Percentiles rank a stretch among this genome's conserved stretches.
Conservation (phyloP, 2,888 invertebrate genomes). For the Hetaerina titia region DNA sequence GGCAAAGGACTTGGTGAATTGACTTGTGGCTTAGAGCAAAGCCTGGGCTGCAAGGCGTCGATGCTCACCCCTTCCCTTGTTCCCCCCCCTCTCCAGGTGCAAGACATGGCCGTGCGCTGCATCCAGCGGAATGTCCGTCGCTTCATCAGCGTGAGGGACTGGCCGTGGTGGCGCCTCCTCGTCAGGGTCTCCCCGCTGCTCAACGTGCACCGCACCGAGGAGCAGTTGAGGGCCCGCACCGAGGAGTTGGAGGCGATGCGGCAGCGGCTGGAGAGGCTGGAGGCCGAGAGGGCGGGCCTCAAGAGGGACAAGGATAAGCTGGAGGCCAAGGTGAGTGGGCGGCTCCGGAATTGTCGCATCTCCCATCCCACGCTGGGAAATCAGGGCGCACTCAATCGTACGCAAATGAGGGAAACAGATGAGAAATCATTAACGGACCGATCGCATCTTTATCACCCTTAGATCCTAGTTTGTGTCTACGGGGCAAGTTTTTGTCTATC, state of each 20-base stretch:
- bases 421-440: too few relatives aligned
- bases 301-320: constrained; percentile 94
- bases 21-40: too few relatives aligned
- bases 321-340: constrained; percentile 90
- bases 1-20: too few relatives aligned
- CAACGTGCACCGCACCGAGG: constrained; percentile 96
- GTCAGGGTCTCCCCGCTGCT: constrained; percentile 94
- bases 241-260: constrained; percentile 92
- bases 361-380: too few relatives aligned
- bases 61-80: not conserved
- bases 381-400: too few relatives aligned
- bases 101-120: constrained; percentile 93
- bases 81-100: constrained; percentile 77
- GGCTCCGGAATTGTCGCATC: too few relatives aligned
- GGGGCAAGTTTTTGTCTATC: too few relatives aligned
- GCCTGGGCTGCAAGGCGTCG: not conserved
- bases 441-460: too few relatives aligned
- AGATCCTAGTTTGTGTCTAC: too few relatives aligned
- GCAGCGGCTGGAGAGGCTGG: constrained; percentile 91
- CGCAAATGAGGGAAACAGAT: too few relatives aligned
- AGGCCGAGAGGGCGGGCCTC: constrained; percentile 89
- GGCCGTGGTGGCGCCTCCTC: constrained; percentile 98
- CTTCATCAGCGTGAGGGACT: constrained; percentile 93
- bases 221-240: constrained; percentile 92
- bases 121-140: constrained; percentile 97